Conservation (phyloP, 2,888 invertebrate genomes). For the Celastrina argiolus region DNA sequence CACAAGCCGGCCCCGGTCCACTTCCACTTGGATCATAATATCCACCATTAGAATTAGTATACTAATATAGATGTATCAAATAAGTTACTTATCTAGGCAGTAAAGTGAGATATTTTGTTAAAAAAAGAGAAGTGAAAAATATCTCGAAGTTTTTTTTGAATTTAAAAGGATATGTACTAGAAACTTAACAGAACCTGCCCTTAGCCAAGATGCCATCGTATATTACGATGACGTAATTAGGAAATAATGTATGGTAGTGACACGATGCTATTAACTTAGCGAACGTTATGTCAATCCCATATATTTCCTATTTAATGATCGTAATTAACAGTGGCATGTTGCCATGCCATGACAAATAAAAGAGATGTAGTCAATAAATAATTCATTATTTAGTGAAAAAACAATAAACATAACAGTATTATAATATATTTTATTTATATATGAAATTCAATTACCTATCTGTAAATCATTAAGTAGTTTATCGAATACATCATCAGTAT, state of each 20-base stretch:
- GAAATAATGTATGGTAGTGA: too few species aligned
- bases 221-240: too few species aligned
- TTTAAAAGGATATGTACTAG: too few species aligned
- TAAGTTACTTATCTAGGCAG: not conserved
- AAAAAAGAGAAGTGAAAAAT: not conserved
- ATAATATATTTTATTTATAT: not conserved
- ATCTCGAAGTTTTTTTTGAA: too few species aligned
- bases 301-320: too few species aligned
- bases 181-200: too few species aligned
- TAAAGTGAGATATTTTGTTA: not conserved
- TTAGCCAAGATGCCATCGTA: too few species aligned
- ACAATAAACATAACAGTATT: not conserved
- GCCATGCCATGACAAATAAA: not conserved
- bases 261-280: too few species aligned
- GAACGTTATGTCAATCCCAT: too few species aligned
- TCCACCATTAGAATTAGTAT: slow-evolving; percentile 22
- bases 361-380: too few species aligned
- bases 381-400: too few species aligned
- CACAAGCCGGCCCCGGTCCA: slow-evolving; percentile 33
- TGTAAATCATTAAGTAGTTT: slow-evolving; percentile 61
- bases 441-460: slow-evolving; percentile 44
- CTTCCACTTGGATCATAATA: slow-evolving; percentile 28
- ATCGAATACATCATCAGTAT: slow-evolving; percentile 64
- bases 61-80: not conserved
- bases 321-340: too few species aligned